Percentiles rank a stretch among this genome's conserved stretches.
Evolutionary conservation across 2,113 vertebrate genomes (phyloP).

Genomic region (Muscicapa adusta): DNA sequence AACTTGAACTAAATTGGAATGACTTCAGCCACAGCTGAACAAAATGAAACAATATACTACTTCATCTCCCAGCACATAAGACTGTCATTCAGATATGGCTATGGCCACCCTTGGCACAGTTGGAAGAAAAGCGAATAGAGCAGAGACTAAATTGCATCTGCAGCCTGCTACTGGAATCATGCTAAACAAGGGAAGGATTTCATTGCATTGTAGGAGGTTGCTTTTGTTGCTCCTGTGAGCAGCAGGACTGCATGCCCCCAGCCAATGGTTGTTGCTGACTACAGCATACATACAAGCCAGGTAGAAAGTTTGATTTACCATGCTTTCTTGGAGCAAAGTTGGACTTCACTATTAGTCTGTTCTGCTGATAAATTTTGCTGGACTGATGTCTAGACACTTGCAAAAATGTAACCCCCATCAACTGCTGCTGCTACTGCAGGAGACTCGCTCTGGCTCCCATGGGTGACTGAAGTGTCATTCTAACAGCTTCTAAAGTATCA

Average conservation of each 20-base stretch:
- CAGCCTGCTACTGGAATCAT: neutral
- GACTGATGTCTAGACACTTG: neutral
- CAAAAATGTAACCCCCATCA: neutral
- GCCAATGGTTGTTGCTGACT: neutral
- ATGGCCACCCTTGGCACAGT: conserved; percentile 11
- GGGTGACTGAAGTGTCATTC: neutral
- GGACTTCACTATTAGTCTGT: neutral
- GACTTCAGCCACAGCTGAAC: conserved; percentile 50
- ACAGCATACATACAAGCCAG: neutral
- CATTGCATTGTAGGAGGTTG: neutral
- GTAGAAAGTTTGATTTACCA: neutral
- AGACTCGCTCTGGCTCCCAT: neutral
- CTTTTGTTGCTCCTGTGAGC: neutral
- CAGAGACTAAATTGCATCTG: neutral
- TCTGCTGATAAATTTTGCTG: neutral
- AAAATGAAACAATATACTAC: conserved; percentile 31
- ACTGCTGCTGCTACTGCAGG: neutral
- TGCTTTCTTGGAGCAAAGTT: neutral
- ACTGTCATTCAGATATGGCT: conserved; percentile 29
- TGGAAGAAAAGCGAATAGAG: conserved; percentile 23
- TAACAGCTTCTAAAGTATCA: neutral
- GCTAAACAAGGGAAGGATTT: neutral
- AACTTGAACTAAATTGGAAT: conserved; percentile 24
- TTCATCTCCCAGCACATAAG: conserved; percentile 36
- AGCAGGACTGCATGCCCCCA: neutral